Evolutionary conservation across 2,888 invertebrate species (phyloP).

Genomic region (Plagodis pulveraria): DNA sequence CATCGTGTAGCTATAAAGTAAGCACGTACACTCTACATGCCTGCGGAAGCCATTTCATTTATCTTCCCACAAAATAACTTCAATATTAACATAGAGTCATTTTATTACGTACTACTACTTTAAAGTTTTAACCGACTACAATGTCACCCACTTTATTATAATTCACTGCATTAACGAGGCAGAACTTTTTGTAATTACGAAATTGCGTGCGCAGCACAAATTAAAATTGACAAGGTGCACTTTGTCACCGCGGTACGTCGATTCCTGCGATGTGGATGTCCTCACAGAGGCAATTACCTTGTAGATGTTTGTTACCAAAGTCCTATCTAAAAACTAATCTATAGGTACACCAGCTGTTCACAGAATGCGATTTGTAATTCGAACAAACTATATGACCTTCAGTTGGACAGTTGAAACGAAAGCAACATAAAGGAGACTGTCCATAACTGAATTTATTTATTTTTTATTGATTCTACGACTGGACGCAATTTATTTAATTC

Average conservation of each 20-base stretch:
- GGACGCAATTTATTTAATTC: background rate
- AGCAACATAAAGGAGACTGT: background rate
- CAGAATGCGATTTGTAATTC: background rate
- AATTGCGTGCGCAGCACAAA: conserved; percentile 18
- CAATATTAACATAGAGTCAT: too few relatives aligned
- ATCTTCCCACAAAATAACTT: too few relatives aligned
- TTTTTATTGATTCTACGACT: background rate
- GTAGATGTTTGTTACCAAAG: conserved; percentile 1
- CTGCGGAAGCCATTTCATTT: too few relatives aligned
- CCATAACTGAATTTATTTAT: conserved; percentile 7
- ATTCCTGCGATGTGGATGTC: background rate
- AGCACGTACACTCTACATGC: too few relatives aligned
- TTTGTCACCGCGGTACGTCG: conserved; percentile 11
- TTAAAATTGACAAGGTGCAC: conserved; percentile 23
- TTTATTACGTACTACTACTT: background rate
- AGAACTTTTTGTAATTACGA: conserved; percentile 16
- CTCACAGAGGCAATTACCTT: conserved; percentile 2
- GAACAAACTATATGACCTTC: conserved; percentile 9
- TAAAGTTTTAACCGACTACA: conserved; percentile 2
- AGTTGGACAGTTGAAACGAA: conserved; percentile 1
- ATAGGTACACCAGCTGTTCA: background rate
- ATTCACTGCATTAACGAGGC: conserved; percentile 4
- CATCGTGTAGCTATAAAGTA: too few relatives aligned
- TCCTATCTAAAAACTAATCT: conserved; percentile 1
- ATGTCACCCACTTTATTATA: conserved; percentile 5